Base-by-base conservation (phyloP, 2,888 invertebrate species). In the Epiblema foenella region DNA sequence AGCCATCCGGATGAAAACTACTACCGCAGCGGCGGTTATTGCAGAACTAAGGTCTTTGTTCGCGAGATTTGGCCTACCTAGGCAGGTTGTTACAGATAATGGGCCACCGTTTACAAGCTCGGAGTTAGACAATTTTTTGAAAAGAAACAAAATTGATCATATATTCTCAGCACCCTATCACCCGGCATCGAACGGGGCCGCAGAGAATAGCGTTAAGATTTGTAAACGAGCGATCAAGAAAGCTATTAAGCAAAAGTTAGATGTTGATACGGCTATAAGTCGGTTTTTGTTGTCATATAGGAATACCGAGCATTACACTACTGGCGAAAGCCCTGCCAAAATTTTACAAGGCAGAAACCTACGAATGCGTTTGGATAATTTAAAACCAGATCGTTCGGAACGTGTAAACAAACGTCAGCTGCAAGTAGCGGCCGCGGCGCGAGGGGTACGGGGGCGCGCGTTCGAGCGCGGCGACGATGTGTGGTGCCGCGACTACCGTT, bases 221-320 rank as follows among this genome's bases (percentile, higher is more conserved):
- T 56, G 56, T 20, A 33, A 56, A 56, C 56, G 29, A 8, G 52
- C 52, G 2, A 52, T 52, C 8, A 9, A 18, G n/a, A 52, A 52
- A 18, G 52, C 52, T 18, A 52, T 52, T 2, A 52, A 52, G 10
- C 52, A 52, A 20, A 52, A 49, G 17, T 15, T 49, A 49, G 49
- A 49, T 49, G 17, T 49, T 2, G 49, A 49, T 17, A 49, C 49
- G n/a, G 49, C 49, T n/a, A 3, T 49, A 49, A 49, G 17, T 49
- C 9, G 49, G 2, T 49, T 49, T 49, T 49, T 49, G 7, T 49
- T 56, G n/a, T 15, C 56, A n/a, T 56, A 56, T n/a, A 56, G 56
- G n/a, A 56, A 56, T 56, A 56, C 56, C n/a, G 56, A 56, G n/a
- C 56, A 56, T 33, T 56, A 56, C 33, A 56, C 56, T 2, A 56